These are phyloP conservation scores for Lerista edwardsae DNA, from an alignment of 2,797 vertebrate species.

Conservation along the genomic window DNA sequence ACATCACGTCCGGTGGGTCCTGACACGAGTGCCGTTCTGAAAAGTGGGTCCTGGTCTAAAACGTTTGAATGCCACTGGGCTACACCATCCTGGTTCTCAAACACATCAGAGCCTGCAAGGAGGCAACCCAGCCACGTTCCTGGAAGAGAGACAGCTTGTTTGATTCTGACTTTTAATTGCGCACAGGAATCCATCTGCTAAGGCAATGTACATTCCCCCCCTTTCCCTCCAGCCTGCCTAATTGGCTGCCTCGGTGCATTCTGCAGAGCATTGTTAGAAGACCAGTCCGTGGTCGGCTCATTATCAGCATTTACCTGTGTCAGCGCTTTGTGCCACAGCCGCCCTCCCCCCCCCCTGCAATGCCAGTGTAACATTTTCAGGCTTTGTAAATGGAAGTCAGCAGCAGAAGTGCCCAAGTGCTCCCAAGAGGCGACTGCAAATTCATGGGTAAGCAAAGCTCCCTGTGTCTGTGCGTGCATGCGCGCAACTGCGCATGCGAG, in stretches of 20 bases:
- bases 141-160: background rate
- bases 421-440: background rate
- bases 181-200: background rate
- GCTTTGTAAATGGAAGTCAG: background rate
- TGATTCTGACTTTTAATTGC: background rate
- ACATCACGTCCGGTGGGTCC: too few species aligned
- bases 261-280: background rate
- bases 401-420: background rate
- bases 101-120: background rate
- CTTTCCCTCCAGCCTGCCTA: background rate
- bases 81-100: constrained; percentile 5
- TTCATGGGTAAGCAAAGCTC: background rate
- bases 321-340: background rate
- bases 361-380: background rate
- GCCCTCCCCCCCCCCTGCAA: background rate
- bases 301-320: constrained; percentile 5
- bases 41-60: too few species aligned
- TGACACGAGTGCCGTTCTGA: too few species aligned
- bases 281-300: background rate
- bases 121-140: background rate
- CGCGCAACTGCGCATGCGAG: background rate
- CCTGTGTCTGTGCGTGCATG: accelerated
- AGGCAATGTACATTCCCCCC: accelerated
- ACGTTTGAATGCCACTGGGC: too few species aligned
- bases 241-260: background rate